phyloP scores from a whole-genome alignment of 1,140 invertebrate genomes.

The Ridgeia piscesae region DNA sequence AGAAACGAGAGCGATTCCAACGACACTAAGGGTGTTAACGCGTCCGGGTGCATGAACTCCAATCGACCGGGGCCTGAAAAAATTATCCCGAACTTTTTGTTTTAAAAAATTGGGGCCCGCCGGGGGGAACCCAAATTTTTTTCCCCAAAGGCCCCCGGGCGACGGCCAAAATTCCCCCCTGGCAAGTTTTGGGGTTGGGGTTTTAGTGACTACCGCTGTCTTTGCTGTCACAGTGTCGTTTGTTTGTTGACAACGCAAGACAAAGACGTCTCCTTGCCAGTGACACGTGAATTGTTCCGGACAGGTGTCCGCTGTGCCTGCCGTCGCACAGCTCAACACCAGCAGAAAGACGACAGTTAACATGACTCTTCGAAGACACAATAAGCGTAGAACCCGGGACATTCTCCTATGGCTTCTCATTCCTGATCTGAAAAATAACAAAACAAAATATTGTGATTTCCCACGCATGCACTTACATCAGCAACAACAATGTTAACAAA shows the following conservation, averaged over 20 bases:
- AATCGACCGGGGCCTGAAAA: no score
- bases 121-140: no score
- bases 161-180: no score
- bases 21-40: background rate
- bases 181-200: background rate
- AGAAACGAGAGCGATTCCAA: background rate
- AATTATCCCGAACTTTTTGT: no score
- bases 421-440: slow-evolving; percentile 1
- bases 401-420: background rate
- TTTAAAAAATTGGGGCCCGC: no score
- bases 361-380: background rate
- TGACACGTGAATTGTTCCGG: background rate
- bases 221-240: background rate
- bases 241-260: background rate
- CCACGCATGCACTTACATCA: no score
- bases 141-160: no score
- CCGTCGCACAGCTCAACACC: background rate
- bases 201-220: background rate
- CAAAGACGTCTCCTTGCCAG: background rate
- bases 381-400: background rate
- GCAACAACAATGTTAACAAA: no score
- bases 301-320: background rate
- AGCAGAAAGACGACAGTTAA: background rate
- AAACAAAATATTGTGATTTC: no score
- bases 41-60: background rate